Conservation (phyloP, 2,888 invertebrate genomes). For the Dasysyrphus albostriatus region DNA sequence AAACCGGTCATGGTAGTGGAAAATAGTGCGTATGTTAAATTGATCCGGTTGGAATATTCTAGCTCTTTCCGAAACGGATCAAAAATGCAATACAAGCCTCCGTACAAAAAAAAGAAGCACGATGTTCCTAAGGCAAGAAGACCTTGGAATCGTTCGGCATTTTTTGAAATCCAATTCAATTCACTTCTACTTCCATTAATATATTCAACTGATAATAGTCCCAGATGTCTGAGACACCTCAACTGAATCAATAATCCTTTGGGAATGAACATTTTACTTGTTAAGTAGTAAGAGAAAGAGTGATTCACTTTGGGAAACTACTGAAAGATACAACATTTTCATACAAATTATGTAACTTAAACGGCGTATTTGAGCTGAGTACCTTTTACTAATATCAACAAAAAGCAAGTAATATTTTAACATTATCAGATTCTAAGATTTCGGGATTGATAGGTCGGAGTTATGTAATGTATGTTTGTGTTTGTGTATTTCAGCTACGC, state of each 20-base stretch:
- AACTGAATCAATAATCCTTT: not conserved
- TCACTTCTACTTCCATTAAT: not conserved
- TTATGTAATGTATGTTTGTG: no score
- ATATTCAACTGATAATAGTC: not conserved
- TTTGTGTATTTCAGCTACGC: no score
- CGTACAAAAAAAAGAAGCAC: not conserved
- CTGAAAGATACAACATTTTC: not conserved
- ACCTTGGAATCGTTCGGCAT: not conserved
- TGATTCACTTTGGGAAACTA: not conserved
- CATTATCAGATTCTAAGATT: no score
- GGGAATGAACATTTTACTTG: slow-evolving; percentile 28
- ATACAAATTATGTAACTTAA: no score
- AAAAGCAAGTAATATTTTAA: no score
- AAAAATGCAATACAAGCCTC: not conserved
- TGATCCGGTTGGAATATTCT: not conserved
- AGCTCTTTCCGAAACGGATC: not conserved
- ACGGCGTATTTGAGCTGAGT: no score
- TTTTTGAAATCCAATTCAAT: not conserved
- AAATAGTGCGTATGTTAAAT: not conserved
- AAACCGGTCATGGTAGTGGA: not conserved
- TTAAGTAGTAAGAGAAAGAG: no score
- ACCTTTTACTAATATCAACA: no score
- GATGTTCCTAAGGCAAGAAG: not conserved
- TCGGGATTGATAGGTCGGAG: no score
- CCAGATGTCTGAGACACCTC: not conserved